A percentile compares a stretch with the other conserved stretches of the same genome.
phyloP scores from a whole-genome alignment of 1,140 invertebrate genomes.

The Archivesica marissinica region DNA sequence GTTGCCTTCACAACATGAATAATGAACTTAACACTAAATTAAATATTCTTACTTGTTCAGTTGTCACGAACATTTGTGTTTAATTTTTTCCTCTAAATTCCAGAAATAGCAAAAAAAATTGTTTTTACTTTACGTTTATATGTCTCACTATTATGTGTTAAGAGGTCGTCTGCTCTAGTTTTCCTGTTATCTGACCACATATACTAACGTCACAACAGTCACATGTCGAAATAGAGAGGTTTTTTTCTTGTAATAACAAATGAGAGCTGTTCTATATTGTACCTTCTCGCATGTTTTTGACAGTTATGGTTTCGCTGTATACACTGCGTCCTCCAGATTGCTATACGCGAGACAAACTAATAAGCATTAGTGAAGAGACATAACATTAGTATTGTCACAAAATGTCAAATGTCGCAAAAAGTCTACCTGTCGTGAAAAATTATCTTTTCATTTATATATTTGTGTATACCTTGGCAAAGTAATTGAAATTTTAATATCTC shows the following conservation, averaged over 20 bases:
- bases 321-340: background rate
- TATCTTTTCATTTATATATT: conserved; percentile 2
- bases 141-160: too few relatives aligned
- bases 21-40: too few relatives aligned
- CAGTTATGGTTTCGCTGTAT: conserved; percentile 18
- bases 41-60: too few relatives aligned
- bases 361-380: conserved; percentile 16
- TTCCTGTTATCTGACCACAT: background rate
- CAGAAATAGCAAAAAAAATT: too few relatives aligned
- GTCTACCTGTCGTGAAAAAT: background rate
- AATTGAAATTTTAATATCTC: conserved; percentile 39
- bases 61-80: too few relatives aligned
- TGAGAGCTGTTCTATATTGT: background rate
- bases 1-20: too few relatives aligned
- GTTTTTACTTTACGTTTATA: too few relatives aligned
- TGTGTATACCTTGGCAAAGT: background rate
- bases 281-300: conserved; percentile 34
- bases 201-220: background rate
- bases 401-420: conserved; percentile 38
- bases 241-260: conserved; percentile 28
- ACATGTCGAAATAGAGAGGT: background rate
- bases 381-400: conserved; percentile 34
- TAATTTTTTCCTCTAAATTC: too few relatives aligned
- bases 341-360: conserved; percentile 23
- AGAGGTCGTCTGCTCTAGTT: background rate